phyloP scores from a whole-genome alignment of 2,113 vertebrate genomes.

The Pluvialis apricaria region DNA sequence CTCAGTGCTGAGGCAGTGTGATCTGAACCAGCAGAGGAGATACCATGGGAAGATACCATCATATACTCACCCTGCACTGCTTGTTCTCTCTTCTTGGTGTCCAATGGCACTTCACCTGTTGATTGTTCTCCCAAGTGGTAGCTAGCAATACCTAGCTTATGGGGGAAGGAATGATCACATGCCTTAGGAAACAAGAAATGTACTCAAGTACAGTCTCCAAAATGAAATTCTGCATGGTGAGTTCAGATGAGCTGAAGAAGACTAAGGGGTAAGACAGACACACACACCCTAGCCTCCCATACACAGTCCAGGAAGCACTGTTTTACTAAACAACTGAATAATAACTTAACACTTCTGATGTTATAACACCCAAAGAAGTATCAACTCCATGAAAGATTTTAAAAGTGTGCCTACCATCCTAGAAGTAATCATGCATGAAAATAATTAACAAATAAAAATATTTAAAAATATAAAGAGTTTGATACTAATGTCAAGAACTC shows the following conservation, averaged over 20 bases:
- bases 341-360: neutral
- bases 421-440: neutral
- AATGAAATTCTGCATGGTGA: neutral
- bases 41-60: neutral
- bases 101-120: neutral
- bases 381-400: neutral
- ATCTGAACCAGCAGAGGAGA: neutral
- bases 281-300: neutral
- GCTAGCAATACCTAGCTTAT: neutral
- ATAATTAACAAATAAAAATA: neutral
- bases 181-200: neutral
- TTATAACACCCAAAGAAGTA: neutral
- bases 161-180: neutral
- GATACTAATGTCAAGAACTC: neutral
- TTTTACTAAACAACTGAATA: neutral
- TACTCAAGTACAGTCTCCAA: neutral
- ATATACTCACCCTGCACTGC: neutral
- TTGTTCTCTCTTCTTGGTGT: neutral
- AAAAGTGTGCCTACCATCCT: neutral
- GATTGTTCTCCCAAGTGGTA: neutral
- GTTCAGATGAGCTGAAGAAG: neutral
- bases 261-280: neutral
- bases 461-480: neutral
- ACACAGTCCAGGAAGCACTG: neutral
- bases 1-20: neutral